Evolutionary conservation across 2,113 vertebrate species (phyloP).

Genomic region (Sialia sialis): DNA sequence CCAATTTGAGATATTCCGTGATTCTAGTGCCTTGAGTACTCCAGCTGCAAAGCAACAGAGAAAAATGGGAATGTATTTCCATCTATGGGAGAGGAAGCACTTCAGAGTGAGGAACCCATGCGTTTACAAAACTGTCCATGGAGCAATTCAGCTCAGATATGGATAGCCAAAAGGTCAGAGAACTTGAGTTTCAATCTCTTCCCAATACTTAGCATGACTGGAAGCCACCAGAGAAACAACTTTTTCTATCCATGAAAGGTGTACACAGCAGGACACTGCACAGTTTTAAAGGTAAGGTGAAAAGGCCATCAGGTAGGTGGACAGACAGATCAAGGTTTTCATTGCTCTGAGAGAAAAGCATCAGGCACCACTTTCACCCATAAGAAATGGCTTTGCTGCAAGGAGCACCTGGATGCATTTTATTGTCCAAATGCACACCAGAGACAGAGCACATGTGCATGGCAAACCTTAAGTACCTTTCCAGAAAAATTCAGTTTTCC

Average conservation of each 20-base stretch:
- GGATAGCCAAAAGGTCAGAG: not conserved
- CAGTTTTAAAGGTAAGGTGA: not conserved
- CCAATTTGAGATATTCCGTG: not conserved
- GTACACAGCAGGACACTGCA: not conserved
- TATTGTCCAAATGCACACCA: rapidly evolving
- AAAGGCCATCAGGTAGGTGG: not conserved
- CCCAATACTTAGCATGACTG: not conserved
- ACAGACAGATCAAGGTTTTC: not conserved
- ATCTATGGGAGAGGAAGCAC: not conserved
- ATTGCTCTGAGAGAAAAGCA: not conserved
- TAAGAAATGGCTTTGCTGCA: not conserved
- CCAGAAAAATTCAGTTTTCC: not conserved
- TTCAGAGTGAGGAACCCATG: not conserved
- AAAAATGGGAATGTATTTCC: not conserved
- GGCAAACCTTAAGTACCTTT: not conserved
- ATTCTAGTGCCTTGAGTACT: not conserved
- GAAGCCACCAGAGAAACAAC: not conserved
- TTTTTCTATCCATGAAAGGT: not conserved
- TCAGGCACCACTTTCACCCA: not conserved
- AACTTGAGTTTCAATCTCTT: not conserved
- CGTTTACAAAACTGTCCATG: not conserved
- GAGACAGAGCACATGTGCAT: not conserved
- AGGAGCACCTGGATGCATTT: not conserved
- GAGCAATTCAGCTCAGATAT: not conserved
- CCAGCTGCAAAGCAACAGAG: not conserved